Base-by-base conservation (phyloP, 2,797 vertebrate genomes). In the Sandelia bainsii region DNA sequence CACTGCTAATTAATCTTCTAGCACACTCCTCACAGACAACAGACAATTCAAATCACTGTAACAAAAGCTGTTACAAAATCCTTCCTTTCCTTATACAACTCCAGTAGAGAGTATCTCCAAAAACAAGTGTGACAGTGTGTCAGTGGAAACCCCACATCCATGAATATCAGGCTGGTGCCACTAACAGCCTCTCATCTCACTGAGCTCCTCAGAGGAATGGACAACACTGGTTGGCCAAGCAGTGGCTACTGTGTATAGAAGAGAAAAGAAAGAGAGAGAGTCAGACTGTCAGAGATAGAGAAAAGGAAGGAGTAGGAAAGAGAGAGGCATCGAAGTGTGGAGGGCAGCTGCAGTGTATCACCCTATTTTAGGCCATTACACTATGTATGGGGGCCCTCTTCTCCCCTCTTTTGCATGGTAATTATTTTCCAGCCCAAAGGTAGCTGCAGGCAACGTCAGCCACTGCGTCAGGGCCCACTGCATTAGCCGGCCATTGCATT, bases 391-490 rank as follows among this genome's bases (percentile, higher is more conserved):
- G 85, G 85, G 79, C 69, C 84, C 80, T 82, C 82, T 66, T 34
- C 75, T 89, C 73, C 86, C 86, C 77, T 87, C 78, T 91, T 93
- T 92, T 94, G 93, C 93, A 94, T 95, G 91, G 92, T 95, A 94
- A 95, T 95, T 95, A 95, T 95, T 94, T 95, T 93, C 92, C 90
- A 91, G 92, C 94, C 94, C 92, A 94, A 94, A 94, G 94, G 94
- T 93, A 92, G 93, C 94, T 94, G 92, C 89, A 91, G 94, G 94
- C 94, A 90, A 93, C 91, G 86, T 92, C 93, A 94, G 89, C 85
- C 91, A 88, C 89, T 86, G 91, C 88, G 84, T 93, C 88, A 92
- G 93, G 93, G 90, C 91, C 92, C 91, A 91, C 91, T 93, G 93
- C 93, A 94, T 93, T 95, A 92, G 91, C 92, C 81, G 91, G 91